A percentile compares a stretch with the other conserved stretches of the same genome.
phyloP scores from a whole-genome alignment of 2,888 invertebrate species.

The Hedychridium roseum region DNA sequence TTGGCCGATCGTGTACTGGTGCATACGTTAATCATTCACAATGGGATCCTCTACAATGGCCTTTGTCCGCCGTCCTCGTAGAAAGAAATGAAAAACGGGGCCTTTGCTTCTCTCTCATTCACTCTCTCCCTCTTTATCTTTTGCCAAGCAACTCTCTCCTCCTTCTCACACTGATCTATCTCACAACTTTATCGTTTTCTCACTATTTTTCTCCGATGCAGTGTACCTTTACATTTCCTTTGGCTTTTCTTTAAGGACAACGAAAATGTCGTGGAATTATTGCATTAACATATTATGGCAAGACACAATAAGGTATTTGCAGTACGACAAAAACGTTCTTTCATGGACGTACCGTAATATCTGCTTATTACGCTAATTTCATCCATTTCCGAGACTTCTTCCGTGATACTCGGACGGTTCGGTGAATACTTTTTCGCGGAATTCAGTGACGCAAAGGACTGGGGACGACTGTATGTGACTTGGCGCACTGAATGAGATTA shows the following conservation, averaged over 20 bases:
- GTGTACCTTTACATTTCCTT: no score
- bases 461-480: background rate
- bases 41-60: conserved; percentile 56
- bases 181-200: background rate
- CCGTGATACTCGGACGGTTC: no score
- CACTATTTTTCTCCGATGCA: background rate
- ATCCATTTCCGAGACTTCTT: no score
- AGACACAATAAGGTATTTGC: no score
- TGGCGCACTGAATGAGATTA: background rate
- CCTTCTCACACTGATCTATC: background rate
- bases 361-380: no score
- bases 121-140: conserved; percentile 1
- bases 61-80: conserved; percentile 54
- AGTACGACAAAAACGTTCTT: no score
- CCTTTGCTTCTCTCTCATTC: conserved; percentile 12
- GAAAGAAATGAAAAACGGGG: conserved; percentile 55
- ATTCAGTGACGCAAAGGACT: no score
- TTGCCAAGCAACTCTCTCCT: background rate
- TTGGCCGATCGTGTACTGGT: conserved; percentile 28
- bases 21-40: conserved; percentile 56
- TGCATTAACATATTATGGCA: no score
- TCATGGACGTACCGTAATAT: no score
- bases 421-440: no score
- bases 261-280: no score
- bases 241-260: no score